Percentiles rank a stretch among this genome's conserved stretches.
phyloP scores from a whole-genome alignment of 2,113 vertebrate genomes.

The Zingel zingel region DNA sequence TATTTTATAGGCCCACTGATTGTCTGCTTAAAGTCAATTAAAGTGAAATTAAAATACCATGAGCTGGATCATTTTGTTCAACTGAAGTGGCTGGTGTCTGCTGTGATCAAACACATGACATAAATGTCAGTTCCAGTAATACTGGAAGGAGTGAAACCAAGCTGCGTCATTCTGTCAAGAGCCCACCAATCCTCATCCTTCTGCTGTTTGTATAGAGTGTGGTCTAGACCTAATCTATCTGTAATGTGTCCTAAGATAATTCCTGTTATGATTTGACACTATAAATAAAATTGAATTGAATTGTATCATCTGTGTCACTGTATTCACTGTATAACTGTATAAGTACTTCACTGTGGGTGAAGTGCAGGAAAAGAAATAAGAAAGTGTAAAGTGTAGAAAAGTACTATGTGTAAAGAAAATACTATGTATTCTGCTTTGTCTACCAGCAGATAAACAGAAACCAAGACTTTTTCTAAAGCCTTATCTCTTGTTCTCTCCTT shows the following conservation, averaged over 20 bases:
- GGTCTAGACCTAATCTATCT: no score
- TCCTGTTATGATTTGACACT: no score
- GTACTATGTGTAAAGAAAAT: slow-evolving; percentile 49
- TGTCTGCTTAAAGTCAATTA: slow-evolving; percentile 37
- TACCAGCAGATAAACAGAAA: slow-evolving; percentile 34
- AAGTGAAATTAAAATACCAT: slow-evolving; percentile 24
- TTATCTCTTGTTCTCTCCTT: slow-evolving; percentile 45
- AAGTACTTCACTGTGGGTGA: slow-evolving; percentile 19
- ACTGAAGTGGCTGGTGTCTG: background rate
- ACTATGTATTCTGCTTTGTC: slow-evolving; percentile 31
- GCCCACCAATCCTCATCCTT: background rate
- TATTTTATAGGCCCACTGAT: slow-evolving; percentile 28
- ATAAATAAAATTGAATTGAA: no score
- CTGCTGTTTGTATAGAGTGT: slow-evolving; percentile 17
- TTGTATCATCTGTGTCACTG: slow-evolving; percentile 4
- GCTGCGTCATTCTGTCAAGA: background rate
- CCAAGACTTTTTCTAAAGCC: slow-evolving; percentile 14
- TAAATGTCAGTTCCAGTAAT: background rate
- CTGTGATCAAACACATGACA: background rate
- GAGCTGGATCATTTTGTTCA: background rate
- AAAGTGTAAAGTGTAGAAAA: no score
- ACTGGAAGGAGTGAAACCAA: background rate
- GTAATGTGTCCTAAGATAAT: no score
- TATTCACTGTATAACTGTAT: slow-evolving; percentile 8
- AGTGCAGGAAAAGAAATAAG: background rate